Base-by-base conservation (phyloP, 1,140 invertebrate genomes). In the Aplysia californica region DNA sequence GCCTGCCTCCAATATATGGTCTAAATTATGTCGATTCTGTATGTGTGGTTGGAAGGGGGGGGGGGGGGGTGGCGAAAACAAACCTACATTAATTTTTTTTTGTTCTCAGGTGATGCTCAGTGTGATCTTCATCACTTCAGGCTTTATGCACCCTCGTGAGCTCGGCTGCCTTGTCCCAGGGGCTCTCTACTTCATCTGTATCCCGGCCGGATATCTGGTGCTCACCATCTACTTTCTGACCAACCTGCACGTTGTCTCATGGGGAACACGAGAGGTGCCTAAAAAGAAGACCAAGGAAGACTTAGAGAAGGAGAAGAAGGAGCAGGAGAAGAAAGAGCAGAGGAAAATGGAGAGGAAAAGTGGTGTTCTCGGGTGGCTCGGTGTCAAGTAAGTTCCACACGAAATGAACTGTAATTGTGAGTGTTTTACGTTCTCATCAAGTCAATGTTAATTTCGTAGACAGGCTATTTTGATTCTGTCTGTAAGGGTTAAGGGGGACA, bases 291-390 rank as follows among this genome's bases (percentile, higher is more conserved):
- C 38, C 68, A 3, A 75, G 67, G 6, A 79, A 6, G 41, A 71
- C n/a, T 29, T 55, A 41, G 79, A 82, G 64, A 82, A 83, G 68
- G 82, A 96, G 6, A 80, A 84, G 58, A 67, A 75, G 33, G 79
- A 78, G 41, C 70, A 80, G 55, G 79, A 84, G 56, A 76, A 81
- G 66, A 65, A 73, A 59, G 31, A 70, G 79, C 78, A 75, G 80
- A 77, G 59, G 26, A 82, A 82, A 66, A 80, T 75, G 55, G 81
- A 83, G 55, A 80, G 80, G 58, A 78, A 95, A 44, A 76, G 33
- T 58, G 76, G 78, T 2, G 75, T 79, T 23, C 80, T 81, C 1
- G 82, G 77, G 10, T 81, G 75, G 75, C 36, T 73, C 23, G 84
- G 84, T 20, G 39, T 84, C 10, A 77, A 78, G 44, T 66, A 59